Conservation (phyloP, 2,113 vertebrate species). For the Telmatochromis sp. region DNA sequence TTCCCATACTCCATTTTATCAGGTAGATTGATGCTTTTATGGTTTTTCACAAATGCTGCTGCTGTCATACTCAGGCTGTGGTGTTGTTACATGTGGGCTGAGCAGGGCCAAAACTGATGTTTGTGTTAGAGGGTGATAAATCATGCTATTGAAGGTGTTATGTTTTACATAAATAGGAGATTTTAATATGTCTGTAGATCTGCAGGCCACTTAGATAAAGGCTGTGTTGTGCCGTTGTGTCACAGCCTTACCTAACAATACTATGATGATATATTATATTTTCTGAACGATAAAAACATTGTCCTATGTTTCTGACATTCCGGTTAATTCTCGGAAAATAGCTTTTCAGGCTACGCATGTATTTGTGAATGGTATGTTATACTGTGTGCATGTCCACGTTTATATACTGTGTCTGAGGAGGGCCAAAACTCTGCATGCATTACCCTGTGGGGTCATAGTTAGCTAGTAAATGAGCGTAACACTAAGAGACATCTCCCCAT, state of each 20-base stretch:
- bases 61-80: not conserved
- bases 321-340: not conserved
- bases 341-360: not conserved
- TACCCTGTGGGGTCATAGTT: not conserved
- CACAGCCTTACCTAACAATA: not conserved
- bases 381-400: not conserved
- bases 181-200: not conserved
- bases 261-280: not conserved
- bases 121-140: conserved; percentile 4
- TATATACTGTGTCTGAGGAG: not conserved
- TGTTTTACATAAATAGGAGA: not conserved
- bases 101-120: not conserved
- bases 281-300: not conserved
- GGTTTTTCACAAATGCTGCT: not conserved
- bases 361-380: not conserved
- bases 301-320: not conserved
- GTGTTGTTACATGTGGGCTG: not conserved
- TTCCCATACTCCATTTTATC: not conserved
- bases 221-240: not conserved
- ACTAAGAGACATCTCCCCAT: conserved; percentile 33
- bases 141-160: not conserved
- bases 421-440: not conserved
- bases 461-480: conserved; percentile 31
- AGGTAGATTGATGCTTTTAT: not conserved
- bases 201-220: not conserved